phyloP scores from a whole-genome alignment of 2,113 vertebrate species.

The Perca schrenkii region DNA sequence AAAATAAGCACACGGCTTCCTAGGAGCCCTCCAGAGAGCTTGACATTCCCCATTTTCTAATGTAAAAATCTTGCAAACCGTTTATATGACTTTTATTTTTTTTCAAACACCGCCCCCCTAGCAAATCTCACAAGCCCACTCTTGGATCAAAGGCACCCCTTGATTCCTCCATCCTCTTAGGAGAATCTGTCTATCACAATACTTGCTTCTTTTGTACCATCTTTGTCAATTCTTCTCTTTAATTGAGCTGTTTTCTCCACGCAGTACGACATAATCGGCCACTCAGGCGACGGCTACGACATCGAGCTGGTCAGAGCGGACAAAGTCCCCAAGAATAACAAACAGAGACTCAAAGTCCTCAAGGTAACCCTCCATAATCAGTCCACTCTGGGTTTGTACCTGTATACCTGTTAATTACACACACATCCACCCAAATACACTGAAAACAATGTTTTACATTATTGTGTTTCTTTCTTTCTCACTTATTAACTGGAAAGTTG shows the following conservation, averaged over 20 bases:
- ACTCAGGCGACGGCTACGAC: slow-evolving; percentile 93
- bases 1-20: too few relatives aligned
- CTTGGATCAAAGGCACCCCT: too few relatives aligned
- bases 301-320: slow-evolving; percentile 88
- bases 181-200: too few relatives aligned
- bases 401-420: neutral
- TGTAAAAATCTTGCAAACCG: too few relatives aligned
- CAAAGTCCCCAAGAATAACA: slow-evolving; percentile 93
- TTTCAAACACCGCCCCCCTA: too few relatives aligned
- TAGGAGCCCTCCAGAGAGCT: too few relatives aligned
- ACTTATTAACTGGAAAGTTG: neutral
- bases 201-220: neutral
- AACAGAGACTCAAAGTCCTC: slow-evolving; percentile 93
- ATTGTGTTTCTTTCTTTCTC: neutral
- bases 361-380: slow-evolving; percentile 85
- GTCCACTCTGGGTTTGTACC: neutral
- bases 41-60: too few relatives aligned
- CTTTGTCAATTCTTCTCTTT: neutral
- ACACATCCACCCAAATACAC: neutral
- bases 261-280: slow-evolving; percentile 94
- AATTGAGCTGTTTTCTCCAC: neutral
- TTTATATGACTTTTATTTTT: too few relatives aligned
- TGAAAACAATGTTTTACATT: neutral
- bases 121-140: too few relatives aligned
- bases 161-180: too few relatives aligned